phyloP scores from a whole-genome alignment of 2,797 vertebrate genomes.

The Peromyscus eremicus region DNA sequence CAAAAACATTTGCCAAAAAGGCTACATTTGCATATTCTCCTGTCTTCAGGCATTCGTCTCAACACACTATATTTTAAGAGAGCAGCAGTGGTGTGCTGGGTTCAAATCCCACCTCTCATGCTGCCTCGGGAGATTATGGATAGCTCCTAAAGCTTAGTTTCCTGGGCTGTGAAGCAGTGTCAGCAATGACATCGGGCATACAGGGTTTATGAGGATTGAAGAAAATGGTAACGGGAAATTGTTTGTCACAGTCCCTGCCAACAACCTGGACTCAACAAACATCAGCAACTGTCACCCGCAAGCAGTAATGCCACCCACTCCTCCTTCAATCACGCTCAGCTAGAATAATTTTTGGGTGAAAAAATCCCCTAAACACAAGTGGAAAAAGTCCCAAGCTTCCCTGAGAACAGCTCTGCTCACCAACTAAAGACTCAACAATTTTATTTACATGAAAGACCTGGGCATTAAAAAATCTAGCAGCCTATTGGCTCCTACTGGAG shows the following conservation, averaged over 20 bases:
- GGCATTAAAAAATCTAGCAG: slow-evolving; percentile 26
- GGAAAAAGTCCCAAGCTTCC: slow-evolving; percentile 72
- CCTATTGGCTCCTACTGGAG: not conserved
- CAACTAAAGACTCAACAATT: not conserved
- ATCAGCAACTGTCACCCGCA: not conserved
- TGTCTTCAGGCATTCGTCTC: not conserved
- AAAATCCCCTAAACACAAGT: slow-evolving; percentile 69
- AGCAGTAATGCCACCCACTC: slow-evolving; percentile 1
- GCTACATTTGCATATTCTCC: not conserved
- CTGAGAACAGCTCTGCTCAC: not conserved
- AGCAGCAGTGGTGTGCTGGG: not conserved
- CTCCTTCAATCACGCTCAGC: not conserved
- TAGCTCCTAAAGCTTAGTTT: not conserved
- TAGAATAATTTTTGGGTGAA: slow-evolving; percentile 39
- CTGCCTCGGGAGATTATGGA: not conserved
- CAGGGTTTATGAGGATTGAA: not conserved
- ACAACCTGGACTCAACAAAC: not conserved
- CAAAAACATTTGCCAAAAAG: slow-evolving; percentile 34
- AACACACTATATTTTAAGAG: not conserved
- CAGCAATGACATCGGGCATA: not conserved
- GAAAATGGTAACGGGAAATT: not conserved
- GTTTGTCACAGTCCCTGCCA: not conserved
- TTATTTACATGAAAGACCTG: not conserved
- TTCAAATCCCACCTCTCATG: not conserved
- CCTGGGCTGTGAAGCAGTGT: not conserved